Conservation (phyloP, 2,888 invertebrate species). For the Drosophila siamana region DNA sequence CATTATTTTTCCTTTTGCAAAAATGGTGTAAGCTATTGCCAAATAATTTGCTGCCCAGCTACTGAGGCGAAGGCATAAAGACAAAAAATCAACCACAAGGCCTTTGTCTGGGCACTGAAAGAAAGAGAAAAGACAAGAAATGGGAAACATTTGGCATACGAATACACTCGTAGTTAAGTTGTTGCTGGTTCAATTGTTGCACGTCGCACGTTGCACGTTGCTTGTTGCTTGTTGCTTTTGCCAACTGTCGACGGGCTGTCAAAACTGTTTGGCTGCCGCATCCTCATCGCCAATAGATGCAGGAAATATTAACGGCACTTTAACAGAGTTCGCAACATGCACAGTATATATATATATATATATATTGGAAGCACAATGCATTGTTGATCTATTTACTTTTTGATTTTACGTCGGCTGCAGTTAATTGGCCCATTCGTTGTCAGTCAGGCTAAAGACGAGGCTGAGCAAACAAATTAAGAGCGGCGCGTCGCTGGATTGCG, state of each 20-base stretch:
- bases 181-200: conserved; percentile 14
- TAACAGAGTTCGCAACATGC: conserved; percentile 18
- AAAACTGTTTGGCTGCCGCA: conserved; percentile 55
- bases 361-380: conserved; percentile 12
- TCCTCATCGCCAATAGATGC: conserved; percentile 3
- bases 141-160: conserved; percentile 29
- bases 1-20: conserved; percentile 52
- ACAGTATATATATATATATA: too few species aligned
- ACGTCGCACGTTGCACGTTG: neutral
- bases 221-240: conserved; percentile 30
- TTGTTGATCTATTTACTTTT: conserved; percentile 75
- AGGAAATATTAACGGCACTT: conserved; percentile 70
- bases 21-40: conserved; percentile 64
- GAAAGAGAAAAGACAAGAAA: conserved; percentile 9
- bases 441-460: conserved; percentile 60
- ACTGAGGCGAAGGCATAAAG: conserved; percentile 50
- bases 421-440: conserved; percentile 72
- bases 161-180: conserved; percentile 33
- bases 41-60: conserved; percentile 63
- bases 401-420: conserved; percentile 69
- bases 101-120: conserved; percentile 44
- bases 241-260: conserved; percentile 70
- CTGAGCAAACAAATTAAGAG: conserved; percentile 68
- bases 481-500: conserved; percentile 55
- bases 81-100: conserved; percentile 75